These are phyloP conservation scores for Seladonia tumulorum DNA, from an alignment of 2,888 invertebrate species.

Conservation along the genomic window DNA sequence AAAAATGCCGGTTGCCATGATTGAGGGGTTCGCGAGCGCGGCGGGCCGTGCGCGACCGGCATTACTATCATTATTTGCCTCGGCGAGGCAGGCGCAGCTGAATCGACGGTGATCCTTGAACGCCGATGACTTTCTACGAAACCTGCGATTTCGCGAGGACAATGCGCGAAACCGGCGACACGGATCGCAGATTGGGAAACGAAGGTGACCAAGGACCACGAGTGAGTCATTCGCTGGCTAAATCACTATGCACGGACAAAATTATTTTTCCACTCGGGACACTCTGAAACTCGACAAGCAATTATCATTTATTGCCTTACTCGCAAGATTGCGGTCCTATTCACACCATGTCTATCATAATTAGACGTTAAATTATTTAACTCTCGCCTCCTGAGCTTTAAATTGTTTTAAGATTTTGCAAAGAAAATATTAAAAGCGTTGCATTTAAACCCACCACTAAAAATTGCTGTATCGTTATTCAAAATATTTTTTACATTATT, in stretches of 20 bases:
- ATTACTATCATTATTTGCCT: conserved; percentile 56
- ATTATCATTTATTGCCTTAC: too few relatives aligned
- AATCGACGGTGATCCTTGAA: conserved; percentile 36
- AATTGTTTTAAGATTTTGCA: too few relatives aligned
- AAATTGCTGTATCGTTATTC: too few relatives aligned
- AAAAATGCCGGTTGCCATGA: conserved; percentile 51
- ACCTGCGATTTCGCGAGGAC: neutral
- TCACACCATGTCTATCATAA: too few relatives aligned
- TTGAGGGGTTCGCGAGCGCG: conserved; percentile 37
- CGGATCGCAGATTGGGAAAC: neutral
- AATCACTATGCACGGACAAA: neutral
- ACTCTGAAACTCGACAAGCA: neutral
- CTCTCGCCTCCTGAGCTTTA: too few relatives aligned
- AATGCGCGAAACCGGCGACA: neutral
- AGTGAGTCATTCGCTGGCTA: neutral
- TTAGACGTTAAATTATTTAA: too few relatives aligned
- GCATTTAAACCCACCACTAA: too few relatives aligned
- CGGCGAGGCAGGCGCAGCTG: conserved; percentile 7
- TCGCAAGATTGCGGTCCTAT: too few relatives aligned
- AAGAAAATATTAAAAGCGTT: too few relatives aligned
- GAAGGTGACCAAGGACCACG: neutral
- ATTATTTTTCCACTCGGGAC: neutral
- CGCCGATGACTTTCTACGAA: neutral
- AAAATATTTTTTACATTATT: too few relatives aligned
- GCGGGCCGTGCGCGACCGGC: conserved; percentile 44